phyloP scores from a whole-genome alignment of 2,888 invertebrate genomes.

The Camponotus fellah region DNA sequence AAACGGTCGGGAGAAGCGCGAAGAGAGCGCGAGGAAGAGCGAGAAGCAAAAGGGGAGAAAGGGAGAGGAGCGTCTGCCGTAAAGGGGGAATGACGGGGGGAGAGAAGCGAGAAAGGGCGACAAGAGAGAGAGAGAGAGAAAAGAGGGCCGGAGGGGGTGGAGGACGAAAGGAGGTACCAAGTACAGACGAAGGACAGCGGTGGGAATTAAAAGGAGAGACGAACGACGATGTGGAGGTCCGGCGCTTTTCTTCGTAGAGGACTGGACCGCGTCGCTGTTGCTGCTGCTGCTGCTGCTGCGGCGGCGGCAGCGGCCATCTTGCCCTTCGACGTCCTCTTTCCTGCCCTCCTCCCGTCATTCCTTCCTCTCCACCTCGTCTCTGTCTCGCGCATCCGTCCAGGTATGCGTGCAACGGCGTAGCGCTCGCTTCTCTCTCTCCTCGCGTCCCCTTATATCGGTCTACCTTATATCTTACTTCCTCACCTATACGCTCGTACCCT shows the following conservation, averaged over 20 bases:
- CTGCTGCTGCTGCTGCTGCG: constrained; percentile 14
- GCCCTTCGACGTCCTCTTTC: constrained; percentile 71
- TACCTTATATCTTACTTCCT: constrained; percentile 65
- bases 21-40: neutral
- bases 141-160: constrained; percentile 28
- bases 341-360: constrained; percentile 44
- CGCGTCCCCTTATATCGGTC: constrained; percentile 52
- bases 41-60: constrained; percentile 6
- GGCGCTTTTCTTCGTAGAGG: constrained; percentile 78
- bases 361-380: constrained; percentile 45
- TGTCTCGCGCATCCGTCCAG: neutral
- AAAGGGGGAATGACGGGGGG: constrained; percentile 17
- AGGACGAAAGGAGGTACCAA: constrained; percentile 43
- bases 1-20: constrained; percentile 20
- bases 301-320: constrained; percentile 78
- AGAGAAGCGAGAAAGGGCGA: constrained; percentile 40
- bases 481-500: constrained; percentile 61
- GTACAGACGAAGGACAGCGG: constrained; percentile 72
- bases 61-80: constrained; percentile 14
- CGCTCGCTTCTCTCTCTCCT: neutral
- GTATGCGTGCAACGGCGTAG: constrained; percentile 4
- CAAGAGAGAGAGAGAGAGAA: neutral
- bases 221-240: constrained; percentile 74
- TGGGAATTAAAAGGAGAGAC: constrained; percentile 78
- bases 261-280: constrained; percentile 67